phyloP scores from a whole-genome alignment of 2,797 vertebrate species.

The Chanos chanos region DNA sequence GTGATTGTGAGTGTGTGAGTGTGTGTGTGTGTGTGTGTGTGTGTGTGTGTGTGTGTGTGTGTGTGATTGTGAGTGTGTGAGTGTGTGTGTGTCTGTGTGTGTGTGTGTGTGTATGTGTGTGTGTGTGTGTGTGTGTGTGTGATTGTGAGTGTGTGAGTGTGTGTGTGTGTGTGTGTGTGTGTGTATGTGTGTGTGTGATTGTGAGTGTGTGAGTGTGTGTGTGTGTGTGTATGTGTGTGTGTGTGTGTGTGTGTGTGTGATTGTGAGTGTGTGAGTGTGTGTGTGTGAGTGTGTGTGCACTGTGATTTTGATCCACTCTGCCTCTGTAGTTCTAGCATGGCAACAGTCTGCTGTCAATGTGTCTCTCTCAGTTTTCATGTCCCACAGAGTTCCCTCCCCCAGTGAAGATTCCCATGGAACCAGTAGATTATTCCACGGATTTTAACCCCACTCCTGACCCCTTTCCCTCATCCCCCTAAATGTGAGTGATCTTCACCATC shows the following conservation, averaged over 20 bases:
- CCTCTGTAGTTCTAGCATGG: constrained; percentile 45
- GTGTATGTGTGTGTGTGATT: not conserved
- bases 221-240: not conserved
- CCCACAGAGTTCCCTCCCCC: constrained; percentile 39
- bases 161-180: not conserved
- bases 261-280: too few relatives aligned
- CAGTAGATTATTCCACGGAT: constrained; percentile 35
- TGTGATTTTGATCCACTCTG: not conserved
- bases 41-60: too few relatives aligned
- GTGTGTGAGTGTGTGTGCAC: not conserved
- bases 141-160: not conserved
- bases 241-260: not conserved
- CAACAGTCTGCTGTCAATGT: constrained; percentile 44
- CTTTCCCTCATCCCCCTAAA: constrained; percentile 44
- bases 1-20: too few relatives aligned
- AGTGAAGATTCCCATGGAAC: constrained; percentile 60
- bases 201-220: not conserved
- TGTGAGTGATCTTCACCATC: constrained; percentile 58
- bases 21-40: not conserved
- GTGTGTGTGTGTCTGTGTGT: not conserved
- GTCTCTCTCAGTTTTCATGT: constrained; percentile 43
- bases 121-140: not conserved
- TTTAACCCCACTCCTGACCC: constrained; percentile 28
- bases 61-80: too few relatives aligned
- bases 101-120: not conserved